Evolutionary conservation across 2,888 invertebrate genomes (phyloP).

Genomic region (Marronus borbonicus): DNA sequence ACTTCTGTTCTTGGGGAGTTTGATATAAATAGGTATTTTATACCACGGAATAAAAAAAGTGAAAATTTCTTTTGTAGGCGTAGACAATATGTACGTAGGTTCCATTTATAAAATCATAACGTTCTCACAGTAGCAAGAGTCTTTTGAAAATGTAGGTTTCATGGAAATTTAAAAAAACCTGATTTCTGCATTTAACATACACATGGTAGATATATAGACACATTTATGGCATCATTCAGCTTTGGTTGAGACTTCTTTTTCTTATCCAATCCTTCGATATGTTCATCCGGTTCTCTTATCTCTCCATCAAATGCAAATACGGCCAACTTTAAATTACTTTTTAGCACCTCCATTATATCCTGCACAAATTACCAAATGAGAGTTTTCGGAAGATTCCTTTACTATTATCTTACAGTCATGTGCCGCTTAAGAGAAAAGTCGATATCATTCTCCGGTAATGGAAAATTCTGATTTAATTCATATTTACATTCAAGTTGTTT

Average conservation of each 20-base stretch:
- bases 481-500: conserved; percentile 83
- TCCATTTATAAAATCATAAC: no score
- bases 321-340: conserved; percentile 76
- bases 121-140: no score
- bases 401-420: conserved; percentile 73
- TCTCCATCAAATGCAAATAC: conserved; percentile 84
- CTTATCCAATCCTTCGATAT: conserved; percentile 77
- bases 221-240: conserved; percentile 72
- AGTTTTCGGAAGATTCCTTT: conserved; percentile 43
- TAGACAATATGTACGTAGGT: no score
- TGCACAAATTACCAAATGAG: conserved; percentile 63
- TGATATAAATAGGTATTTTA: no score
- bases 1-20: no score
- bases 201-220: conserved; percentile 80
- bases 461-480: conserved; percentile 83
- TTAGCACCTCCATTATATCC: conserved; percentile 76
- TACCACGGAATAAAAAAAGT: no score
- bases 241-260: conserved; percentile 67
- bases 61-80: no score
- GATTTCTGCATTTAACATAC: conserved; percentile 70
- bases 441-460: conserved; percentile 77
- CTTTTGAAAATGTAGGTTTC: no score
- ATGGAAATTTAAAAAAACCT: conserved; percentile 20
- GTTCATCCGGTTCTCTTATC: conserved; percentile 76
- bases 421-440: conserved; percentile 80